Evolutionary conservation across 2,888 invertebrate species (phyloP).

Genomic region (Dicyrtomina minuta): DNA sequence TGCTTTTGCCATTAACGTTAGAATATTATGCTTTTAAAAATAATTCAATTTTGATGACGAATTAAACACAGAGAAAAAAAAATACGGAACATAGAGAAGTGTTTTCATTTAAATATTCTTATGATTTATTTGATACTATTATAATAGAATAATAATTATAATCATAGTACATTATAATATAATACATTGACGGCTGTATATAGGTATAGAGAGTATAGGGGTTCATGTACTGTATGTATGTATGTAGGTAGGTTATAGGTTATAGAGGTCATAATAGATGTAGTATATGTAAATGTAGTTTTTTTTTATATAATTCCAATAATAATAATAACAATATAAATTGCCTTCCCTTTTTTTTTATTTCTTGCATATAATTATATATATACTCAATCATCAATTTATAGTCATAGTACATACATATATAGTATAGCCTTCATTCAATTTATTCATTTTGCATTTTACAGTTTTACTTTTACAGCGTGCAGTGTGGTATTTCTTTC

Average conservation of each 20-base stretch:
- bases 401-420: too few relatives aligned
- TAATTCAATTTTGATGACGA: too few relatives aligned
- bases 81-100: background rate
- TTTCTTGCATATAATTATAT: background rate
- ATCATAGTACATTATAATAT: constrained; percentile 16
- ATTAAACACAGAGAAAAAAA: too few relatives aligned
- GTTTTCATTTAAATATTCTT: constrained; percentile 13
- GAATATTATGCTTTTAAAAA: too few relatives aligned
- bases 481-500: too few relatives aligned
- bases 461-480: too few relatives aligned
- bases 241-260: background rate
- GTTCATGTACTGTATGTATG: background rate
- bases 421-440: too few relatives aligned
- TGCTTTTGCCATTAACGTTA: too few relatives aligned
- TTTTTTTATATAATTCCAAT: background rate
- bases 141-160: constrained; percentile 16
- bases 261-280: background rate
- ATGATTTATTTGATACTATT: constrained; percentile 18
- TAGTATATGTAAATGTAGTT: background rate
- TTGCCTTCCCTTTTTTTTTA: background rate
- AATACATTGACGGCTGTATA: constrained; percentile 23
- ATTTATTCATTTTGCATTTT: too few relatives aligned
- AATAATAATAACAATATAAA: background rate
- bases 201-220: background rate
- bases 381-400: too few relatives aligned